These are phyloP conservation scores for Drosophila nigricruria DNA, from an alignment of 2,888 invertebrate species.

Conservation along the genomic window DNA sequence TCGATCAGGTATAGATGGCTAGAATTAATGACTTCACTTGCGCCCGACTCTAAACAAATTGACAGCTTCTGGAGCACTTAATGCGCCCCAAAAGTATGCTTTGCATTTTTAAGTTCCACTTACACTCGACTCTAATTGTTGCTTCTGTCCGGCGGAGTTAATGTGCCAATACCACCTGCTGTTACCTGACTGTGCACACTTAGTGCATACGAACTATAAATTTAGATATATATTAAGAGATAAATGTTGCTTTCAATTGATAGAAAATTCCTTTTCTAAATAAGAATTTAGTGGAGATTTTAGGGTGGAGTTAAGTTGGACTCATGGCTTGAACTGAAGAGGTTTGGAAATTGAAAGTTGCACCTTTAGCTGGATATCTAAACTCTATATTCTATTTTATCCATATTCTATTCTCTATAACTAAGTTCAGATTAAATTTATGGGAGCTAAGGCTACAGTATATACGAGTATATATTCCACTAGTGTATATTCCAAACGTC, in stretches of 20 bases:
- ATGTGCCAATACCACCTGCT: background rate
- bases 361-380: too few relatives aligned
- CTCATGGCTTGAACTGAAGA: background rate
- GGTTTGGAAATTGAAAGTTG: background rate
- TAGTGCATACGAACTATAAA: background rate
- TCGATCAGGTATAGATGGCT: conserved; percentile 13
- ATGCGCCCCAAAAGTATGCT: conserved; percentile 32
- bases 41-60: conserved; percentile 41
- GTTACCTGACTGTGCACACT: background rate
- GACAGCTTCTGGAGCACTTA: conserved; percentile 33
- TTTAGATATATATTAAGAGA: conserved; percentile 2
- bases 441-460: too few relatives aligned
- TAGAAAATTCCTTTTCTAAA: background rate
- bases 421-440: too few relatives aligned
- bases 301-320: too few relatives aligned
- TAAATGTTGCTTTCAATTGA: background rate
- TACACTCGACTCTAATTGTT: conserved; percentile 6
- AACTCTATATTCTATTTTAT: too few relatives aligned
- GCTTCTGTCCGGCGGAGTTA: background rate
- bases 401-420: too few relatives aligned
- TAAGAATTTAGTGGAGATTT: background rate
- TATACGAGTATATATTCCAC: too few relatives aligned
- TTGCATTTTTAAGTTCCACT: conserved; percentile 33
- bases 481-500: too few relatives aligned
- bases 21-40: conserved; percentile 67